phyloP scores from a whole-genome alignment of 2,888 invertebrate genomes.

The Drosophila suboccidentalis region DNA sequence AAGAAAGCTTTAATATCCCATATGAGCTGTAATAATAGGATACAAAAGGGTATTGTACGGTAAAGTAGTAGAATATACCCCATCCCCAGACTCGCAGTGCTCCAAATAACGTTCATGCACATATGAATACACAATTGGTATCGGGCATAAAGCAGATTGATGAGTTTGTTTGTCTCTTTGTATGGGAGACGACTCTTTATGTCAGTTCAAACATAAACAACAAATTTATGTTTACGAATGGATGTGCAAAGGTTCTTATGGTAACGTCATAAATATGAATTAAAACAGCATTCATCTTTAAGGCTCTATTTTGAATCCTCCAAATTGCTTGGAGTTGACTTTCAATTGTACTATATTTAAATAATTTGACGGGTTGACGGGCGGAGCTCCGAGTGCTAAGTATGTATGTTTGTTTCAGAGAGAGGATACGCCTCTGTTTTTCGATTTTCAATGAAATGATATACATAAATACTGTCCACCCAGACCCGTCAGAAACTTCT shows the following conservation, averaged over 20 bases:
- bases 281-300: slow-evolving; percentile 11
- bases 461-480: slow-evolving; percentile 44
- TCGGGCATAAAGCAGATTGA: slow-evolving; percentile 14
- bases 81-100: not conserved
- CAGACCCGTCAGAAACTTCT: slow-evolving; percentile 43
- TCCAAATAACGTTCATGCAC: slow-evolving; percentile 13
- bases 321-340: slow-evolving; percentile 16
- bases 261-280: slow-evolving; percentile 14
- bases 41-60: not conserved
- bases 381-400: slow-evolving; percentile 4
- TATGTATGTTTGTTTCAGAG: slow-evolving; percentile 15
- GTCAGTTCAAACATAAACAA: slow-evolving; percentile 22
- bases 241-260: slow-evolving; percentile 9
- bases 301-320: slow-evolving; percentile 9
- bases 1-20: not conserved
- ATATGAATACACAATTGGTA: slow-evolving; percentile 23
- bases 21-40: slow-evolving; percentile 2
- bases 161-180: slow-evolving; percentile 17
- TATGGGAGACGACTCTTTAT: slow-evolving; percentile 18
- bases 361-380: slow-evolving; percentile 14
- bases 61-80: not conserved
- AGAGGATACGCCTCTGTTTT: slow-evolving; percentile 28
- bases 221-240: slow-evolving; percentile 22
- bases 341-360: slow-evolving; percentile 28
- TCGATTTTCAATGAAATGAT: slow-evolving; percentile 36